Percentiles rank a stretch among this genome's conserved stretches.
These are phyloP conservation scores for Entomobrya multifasciata DNA, from an alignment of 2,888 invertebrate genomes.

Conservation along the genomic window DNA sequence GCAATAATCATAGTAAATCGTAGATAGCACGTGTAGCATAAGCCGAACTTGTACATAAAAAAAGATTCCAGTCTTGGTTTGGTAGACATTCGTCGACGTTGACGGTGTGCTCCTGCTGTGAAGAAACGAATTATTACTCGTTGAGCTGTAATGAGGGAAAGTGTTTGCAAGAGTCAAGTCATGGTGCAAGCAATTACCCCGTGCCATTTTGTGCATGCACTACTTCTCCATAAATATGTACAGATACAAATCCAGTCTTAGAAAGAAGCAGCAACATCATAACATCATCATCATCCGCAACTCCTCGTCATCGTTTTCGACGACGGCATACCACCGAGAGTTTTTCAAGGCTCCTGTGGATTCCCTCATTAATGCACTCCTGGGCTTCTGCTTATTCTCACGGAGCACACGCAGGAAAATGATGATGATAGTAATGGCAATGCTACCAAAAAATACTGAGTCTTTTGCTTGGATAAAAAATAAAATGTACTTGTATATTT, in stretches of 20 bases:
- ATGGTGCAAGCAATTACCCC: constrained; percentile 77
- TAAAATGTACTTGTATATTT: no score
- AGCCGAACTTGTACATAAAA: neutral
- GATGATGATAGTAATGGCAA: constrained; percentile 5
- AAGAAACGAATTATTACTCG: constrained; percentile 79
- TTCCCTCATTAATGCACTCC: constrained; percentile 80
- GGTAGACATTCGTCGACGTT: constrained; percentile 11
- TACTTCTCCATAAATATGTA: neutral
- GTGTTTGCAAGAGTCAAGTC: constrained; percentile 79
- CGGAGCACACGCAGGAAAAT: constrained; percentile 49
- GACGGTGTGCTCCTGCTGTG: constrained; percentile 77
- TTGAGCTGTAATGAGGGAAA: constrained; percentile 80
- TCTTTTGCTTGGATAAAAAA: neutral
- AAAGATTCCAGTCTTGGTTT: neutral
- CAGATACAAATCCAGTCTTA: neutral
- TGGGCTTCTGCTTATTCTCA: constrained; percentile 76
- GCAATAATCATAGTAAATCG: constrained; percentile 38
- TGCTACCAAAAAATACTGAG: neutral
- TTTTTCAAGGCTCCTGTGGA: constrained; percentile 78
- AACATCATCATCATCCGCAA: constrained; percentile 18
- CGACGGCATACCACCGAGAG: constrained; percentile 70
- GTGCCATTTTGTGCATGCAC: constrained; percentile 53
- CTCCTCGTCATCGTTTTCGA: constrained; percentile 60
- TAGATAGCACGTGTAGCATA: constrained; percentile 32
- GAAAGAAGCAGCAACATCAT: neutral